phyloP scores from a whole-genome alignment of 2,888 invertebrate genomes.

The Alloscopus bannaensis region DNA sequence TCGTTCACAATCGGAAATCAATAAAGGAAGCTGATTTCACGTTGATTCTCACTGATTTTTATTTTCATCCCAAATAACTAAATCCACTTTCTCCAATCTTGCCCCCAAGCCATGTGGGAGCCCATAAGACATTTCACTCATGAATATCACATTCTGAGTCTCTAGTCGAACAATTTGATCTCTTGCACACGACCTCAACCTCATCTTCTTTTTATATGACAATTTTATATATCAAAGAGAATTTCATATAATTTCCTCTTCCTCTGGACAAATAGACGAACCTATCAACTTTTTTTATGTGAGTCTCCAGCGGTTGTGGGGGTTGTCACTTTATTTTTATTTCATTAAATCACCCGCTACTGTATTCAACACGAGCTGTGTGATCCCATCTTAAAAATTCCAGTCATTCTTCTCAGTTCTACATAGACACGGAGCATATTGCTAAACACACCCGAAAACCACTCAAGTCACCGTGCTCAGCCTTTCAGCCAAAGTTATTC shows the following conservation, averaged over 20 bases:
- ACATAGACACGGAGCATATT: too few species aligned
- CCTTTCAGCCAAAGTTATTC: conserved; percentile 5
- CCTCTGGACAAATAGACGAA: too few species aligned
- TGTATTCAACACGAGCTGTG: conserved; percentile 7
- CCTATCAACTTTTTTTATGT: too few species aligned
- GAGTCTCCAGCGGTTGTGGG: too few species aligned
- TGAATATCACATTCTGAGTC: too few species aligned
- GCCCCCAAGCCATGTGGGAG: too few species aligned
- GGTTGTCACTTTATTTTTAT: conserved; percentile 51
- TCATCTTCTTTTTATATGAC: too few species aligned
- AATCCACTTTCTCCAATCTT: not conserved
- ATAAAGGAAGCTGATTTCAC: not conserved
- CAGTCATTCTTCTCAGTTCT: conserved; percentile 15
- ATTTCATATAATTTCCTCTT: too few species aligned
- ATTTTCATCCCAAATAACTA: conserved; percentile 3
- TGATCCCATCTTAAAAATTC: conserved; percentile 19
- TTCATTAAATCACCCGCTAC: conserved; percentile 39
- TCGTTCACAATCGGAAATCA: not conserved
- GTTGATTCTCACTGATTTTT: not conserved
- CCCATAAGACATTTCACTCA: too few species aligned
- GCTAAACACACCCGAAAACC: not conserved
- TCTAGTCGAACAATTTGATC: too few species aligned
- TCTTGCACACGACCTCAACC: not conserved
- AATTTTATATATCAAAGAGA: too few species aligned
- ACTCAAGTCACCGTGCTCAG: conserved; percentile 18